Percentiles rank a stretch among this genome's conserved stretches.
Evolutionary conservation across 1,140 invertebrate species (phyloP).

Genomic region (Drosophila bipectinata): DNA sequence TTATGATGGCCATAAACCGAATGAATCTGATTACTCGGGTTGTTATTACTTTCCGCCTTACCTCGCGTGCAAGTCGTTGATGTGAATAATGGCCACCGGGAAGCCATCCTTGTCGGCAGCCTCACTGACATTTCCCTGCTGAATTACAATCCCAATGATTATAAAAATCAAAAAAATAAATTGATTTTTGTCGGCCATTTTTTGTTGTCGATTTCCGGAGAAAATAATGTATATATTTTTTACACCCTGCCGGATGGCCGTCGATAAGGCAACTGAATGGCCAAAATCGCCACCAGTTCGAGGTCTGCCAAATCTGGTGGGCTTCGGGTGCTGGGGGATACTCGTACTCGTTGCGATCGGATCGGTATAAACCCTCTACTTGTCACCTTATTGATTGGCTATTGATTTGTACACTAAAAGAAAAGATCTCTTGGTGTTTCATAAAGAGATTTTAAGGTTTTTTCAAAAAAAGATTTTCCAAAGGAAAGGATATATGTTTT

Average conservation of each 20-base stretch:
- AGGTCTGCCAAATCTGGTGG: slow-evolving; percentile 22
- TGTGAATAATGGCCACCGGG: slow-evolving; percentile 90
- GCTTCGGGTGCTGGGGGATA: slow-evolving; percentile 3
- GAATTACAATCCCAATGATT: not conserved
- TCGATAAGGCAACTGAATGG: slow-evolving; percentile 56
- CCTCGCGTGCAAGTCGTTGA: slow-evolving; percentile 93
- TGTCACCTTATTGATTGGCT: slow-evolving; percentile 8
- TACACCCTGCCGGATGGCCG: slow-evolving; percentile 84
- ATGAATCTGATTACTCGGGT: slow-evolving; percentile 8
- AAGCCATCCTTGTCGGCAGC: slow-evolving; percentile 83
- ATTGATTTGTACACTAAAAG: not conserved
- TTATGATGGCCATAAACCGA: slow-evolving; percentile 19
- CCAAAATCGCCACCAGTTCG: slow-evolving; percentile 13
- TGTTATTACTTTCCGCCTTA: slow-evolving; percentile 55
- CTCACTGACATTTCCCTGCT: not conserved
- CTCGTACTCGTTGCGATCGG: slow-evolving; percentile 4
- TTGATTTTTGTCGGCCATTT: slow-evolving; percentile 10
- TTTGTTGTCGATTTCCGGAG: no score
- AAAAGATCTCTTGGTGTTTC: not conserved
- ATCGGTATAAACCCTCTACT: slow-evolving; percentile 9
- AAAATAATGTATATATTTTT: not conserved
- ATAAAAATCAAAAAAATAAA: not conserved
- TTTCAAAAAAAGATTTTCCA: no score
- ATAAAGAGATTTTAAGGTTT: no score
- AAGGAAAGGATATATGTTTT: no score